phyloP scores from a whole-genome alignment of 2,888 invertebrate genomes.

The Eupeodes latifasciatus region DNA sequence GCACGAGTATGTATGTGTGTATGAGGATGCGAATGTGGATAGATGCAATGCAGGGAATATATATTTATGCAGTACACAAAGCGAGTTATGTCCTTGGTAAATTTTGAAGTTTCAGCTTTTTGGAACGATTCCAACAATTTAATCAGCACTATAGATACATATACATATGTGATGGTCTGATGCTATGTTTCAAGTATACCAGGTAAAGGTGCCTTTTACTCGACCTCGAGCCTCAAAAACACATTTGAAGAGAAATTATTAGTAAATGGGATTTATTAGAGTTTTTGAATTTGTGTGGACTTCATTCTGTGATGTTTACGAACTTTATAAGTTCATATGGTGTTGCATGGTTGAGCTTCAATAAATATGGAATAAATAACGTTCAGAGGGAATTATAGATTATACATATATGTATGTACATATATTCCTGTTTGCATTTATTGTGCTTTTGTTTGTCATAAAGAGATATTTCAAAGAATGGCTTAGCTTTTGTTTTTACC shows the following conservation, averaged over 20 bases:
- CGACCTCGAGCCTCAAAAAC: not conserved
- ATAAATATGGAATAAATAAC: conserved; percentile 25
- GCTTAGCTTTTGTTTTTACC: not conserved
- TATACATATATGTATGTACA: no score
- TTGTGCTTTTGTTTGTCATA: not conserved
- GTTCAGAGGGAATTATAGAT: not conserved
- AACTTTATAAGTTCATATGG: conserved; percentile 6
- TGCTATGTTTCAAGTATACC: not conserved
- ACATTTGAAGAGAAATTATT: not conserved
- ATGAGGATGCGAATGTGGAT: not conserved
- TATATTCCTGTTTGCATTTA: no score
- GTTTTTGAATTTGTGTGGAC: conserved; percentile 26
- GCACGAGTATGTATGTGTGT: no score
- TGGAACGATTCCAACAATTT: conserved; percentile 54
- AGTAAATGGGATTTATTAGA: conserved; percentile 30
- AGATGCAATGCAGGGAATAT: conserved; percentile 31
- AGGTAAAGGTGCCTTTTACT: not conserved
- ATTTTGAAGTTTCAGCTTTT: conserved; percentile 26
- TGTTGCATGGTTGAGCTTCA: conserved; percentile 31
- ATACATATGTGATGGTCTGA: not conserved
- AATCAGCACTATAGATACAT: conserved; percentile 32
- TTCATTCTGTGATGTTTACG: not conserved
- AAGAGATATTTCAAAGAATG: not conserved
- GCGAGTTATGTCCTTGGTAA: conserved; percentile 29
- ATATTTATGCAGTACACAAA: conserved; percentile 21